phyloP scores from a whole-genome alignment of 2,797 vertebrate genomes.

The Syncerus caffer region DNA sequence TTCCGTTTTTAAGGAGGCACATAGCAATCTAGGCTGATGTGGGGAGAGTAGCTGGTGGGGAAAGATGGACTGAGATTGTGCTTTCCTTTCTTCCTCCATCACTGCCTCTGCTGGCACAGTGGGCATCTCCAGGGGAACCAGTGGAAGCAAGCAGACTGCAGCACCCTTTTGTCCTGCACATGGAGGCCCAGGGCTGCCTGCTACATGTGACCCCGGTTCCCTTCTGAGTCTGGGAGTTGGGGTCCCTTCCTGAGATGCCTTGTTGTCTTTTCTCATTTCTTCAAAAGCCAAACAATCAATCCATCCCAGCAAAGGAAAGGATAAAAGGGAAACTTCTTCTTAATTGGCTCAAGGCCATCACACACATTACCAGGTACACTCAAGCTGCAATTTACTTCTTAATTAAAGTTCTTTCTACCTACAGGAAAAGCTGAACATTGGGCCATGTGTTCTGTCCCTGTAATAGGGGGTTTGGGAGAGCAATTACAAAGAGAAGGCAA shows the following conservation, averaged over 20 bases:
- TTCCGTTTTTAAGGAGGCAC: not conserved
- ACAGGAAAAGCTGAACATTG: not conserved
- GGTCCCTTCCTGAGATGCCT: conserved; percentile 12
- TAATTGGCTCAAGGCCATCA: conserved; percentile 46
- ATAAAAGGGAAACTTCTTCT: conserved; percentile 53
- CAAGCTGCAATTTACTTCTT: conserved; percentile 60
- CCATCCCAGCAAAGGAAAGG: not conserved
- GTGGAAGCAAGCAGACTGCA: not conserved
- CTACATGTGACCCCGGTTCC: rapidly evolving
- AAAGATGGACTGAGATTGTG: not conserved
- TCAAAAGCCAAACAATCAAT: conserved; percentile 54
- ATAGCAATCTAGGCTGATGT: not conserved
- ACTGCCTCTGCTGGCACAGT: conserved; percentile 37
- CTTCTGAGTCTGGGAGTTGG: not conserved
- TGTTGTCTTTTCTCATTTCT: conserved; percentile 11
- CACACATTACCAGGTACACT: conserved; percentile 65
- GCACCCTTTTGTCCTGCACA: not conserved
- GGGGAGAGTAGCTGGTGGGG: conserved; percentile 7
- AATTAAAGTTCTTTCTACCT: conserved; percentile 57
- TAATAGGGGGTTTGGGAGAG: not conserved
- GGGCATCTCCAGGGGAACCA: not conserved
- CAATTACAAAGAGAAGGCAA: not conserved
- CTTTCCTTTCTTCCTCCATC: not conserved
- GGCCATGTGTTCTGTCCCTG: not conserved
- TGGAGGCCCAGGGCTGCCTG: not conserved